Percentiles rank a stretch among this genome's conserved stretches.
Conservation (phyloP, 2,888 invertebrate genomes). For the Platerodrilus igneus region DNA sequence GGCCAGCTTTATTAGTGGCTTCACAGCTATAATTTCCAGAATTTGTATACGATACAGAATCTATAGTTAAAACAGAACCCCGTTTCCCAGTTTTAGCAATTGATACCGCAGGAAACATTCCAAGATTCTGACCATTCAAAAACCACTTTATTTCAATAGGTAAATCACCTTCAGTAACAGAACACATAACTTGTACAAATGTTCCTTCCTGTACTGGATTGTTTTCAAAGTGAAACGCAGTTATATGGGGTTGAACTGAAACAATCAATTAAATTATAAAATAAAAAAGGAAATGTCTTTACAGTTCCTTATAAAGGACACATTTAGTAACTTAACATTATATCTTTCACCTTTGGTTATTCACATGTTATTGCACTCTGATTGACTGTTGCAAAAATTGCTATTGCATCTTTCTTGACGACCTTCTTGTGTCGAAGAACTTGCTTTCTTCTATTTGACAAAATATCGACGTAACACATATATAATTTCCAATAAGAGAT, state of each 20-base stretch:
- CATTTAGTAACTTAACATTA: too few species aligned
- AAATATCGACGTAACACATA: too few species aligned
- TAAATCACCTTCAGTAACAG: slow-evolving; percentile 62
- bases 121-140: slow-evolving; percentile 50
- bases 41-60: slow-evolving; percentile 61
- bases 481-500: too few species aligned
- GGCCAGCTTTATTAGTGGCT: slow-evolving; percentile 50
- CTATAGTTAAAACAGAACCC: slow-evolving; percentile 61
- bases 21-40: slow-evolving; percentile 71
- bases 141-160: slow-evolving; percentile 59
- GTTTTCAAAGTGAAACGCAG: slow-evolving; percentile 63
- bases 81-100: slow-evolving; percentile 39
- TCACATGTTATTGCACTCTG: too few species aligned
- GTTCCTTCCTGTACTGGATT: slow-evolving; percentile 58
- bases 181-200: slow-evolving; percentile 60
- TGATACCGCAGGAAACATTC: slow-evolving; percentile 36
- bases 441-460: too few species aligned
- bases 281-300: too few species aligned
- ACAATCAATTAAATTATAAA: slow-evolving; percentile 30
- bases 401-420: too few species aligned
- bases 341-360: too few species aligned
- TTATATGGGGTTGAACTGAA: slow-evolving; percentile 62
- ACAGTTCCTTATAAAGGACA: too few species aligned
- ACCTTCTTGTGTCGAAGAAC: too few species aligned
- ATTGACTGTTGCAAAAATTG: too few species aligned